phyloP scores from a whole-genome alignment of 1,140 invertebrate species.

The Neodiprion virginianus region DNA sequence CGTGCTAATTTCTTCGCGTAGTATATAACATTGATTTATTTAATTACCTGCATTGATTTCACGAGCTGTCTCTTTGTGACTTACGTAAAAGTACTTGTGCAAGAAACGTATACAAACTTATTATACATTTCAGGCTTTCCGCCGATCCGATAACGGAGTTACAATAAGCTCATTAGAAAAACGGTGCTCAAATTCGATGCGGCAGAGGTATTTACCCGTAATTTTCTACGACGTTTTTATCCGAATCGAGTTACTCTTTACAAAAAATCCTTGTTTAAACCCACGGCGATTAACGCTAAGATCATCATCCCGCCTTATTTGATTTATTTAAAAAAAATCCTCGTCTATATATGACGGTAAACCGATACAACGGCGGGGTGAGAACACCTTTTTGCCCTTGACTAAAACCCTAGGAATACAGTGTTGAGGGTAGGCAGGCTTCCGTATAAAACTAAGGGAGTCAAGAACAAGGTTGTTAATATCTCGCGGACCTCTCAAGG shows the following conservation, averaged over 20 bases:
- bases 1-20: too few relatives aligned
- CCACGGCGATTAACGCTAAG: too few relatives aligned
- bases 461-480: constrained; percentile 53
- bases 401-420: constrained; percentile 50
- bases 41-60: neutral
- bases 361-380: constrained; percentile 12
- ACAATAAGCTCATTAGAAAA: neutral
- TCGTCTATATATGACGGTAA: too few relatives aligned
- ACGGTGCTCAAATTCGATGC: neutral
- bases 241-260: too few relatives aligned
- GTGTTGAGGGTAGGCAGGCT: constrained; percentile 41
- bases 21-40: neutral
- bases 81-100: neutral
- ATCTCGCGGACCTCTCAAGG: neutral
- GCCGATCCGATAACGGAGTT: neutral
- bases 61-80: too few relatives aligned
- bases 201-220: too few relatives aligned
- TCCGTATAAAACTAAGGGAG: constrained; percentile 50
- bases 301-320: too few relatives aligned
- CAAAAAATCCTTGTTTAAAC: too few relatives aligned
- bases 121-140: too few relatives aligned
- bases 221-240: too few relatives aligned
- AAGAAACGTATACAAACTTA: neutral
- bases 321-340: too few relatives aligned
- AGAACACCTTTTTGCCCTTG: constrained; percentile 26